Base-by-base conservation (phyloP, 2,113 vertebrate genomes). In the Aegypius monachus region DNA sequence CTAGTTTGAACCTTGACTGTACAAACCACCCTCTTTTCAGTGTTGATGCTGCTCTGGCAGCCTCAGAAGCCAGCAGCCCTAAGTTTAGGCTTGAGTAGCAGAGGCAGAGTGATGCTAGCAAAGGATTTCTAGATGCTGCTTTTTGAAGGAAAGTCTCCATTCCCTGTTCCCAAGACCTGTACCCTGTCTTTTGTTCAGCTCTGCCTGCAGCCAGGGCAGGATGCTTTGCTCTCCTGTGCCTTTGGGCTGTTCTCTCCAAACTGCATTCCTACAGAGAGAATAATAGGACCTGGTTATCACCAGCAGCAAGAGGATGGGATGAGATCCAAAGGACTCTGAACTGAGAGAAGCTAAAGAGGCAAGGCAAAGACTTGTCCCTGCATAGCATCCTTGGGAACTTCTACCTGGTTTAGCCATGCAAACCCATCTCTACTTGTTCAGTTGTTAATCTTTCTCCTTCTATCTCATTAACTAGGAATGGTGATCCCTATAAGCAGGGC, bases 391-490 rank as follows among this genome's bases (percentile, higher is more conserved):
- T 45, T 4, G 7, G 81, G 90, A 93, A 56, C 17, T 62, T 26
- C 47, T 52, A 50, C 67, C 45, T 83, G 36, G 50, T 72, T 80
- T 36, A 68, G 70, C n/a, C 83, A 62, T 0, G 1, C 53, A 2
- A 50, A n/a, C 18, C 32, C 72, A 53, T 71, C 75, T 68, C 53
- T 48, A 47, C 16, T 75, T 55, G 59, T 84, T 40, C 70, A 12
- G 14, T 22, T 67, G 59, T 62, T 95, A 91, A 97, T 95, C 83
- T 61, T 27, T 4, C 29, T n/a, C 91, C 95, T 93, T 90, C 96
- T 91, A 98, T 97, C 98, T 97, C 86, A 38, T 98, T 98, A 97
- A 97, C 89, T 80, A 95, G 95, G 94, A 96, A 98, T 72, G 74
- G 97, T 74, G 96, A 98, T 98, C 97, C 86, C n/a, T 80, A 81